These are phyloP conservation scores for Calameuta filiformis DNA, from an alignment of 2,888 invertebrate genomes.

Conservation along the genomic window DNA sequence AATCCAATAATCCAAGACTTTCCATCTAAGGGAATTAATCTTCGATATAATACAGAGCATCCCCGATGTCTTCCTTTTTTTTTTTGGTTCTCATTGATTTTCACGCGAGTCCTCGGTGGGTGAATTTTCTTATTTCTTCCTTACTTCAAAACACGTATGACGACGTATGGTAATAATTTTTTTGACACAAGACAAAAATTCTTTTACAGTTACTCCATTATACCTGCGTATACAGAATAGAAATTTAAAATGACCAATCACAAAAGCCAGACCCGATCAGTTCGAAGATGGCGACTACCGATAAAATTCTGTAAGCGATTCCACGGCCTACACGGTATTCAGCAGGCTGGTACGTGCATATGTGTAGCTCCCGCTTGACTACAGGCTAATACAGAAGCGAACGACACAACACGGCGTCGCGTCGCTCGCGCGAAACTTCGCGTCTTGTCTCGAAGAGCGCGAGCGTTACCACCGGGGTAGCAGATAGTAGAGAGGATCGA, in stretches of 20 bases:
- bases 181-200: background rate
- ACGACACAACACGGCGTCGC: background rate
- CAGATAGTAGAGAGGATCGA: conserved; percentile 21
- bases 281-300: background rate
- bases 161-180: background rate
- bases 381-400: background rate
- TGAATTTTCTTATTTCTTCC: background rate
- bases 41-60: background rate
- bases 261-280: background rate
- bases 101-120: background rate
- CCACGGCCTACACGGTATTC: background rate
- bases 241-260: background rate
- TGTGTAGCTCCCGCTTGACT: background rate
- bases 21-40: background rate
- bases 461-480: conserved; percentile 20
- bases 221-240: background rate
- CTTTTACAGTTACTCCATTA: background rate
- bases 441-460: conserved; percentile 9
- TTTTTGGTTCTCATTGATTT: background rate
- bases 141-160: background rate
- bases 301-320: background rate
- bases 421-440: conserved; percentile 20
- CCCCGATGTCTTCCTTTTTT: background rate
- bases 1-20: conserved; percentile 7
- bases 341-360: background rate